phyloP scores from a whole-genome alignment of 2,888 invertebrate genomes.

The Platycheirus rosarum region DNA sequence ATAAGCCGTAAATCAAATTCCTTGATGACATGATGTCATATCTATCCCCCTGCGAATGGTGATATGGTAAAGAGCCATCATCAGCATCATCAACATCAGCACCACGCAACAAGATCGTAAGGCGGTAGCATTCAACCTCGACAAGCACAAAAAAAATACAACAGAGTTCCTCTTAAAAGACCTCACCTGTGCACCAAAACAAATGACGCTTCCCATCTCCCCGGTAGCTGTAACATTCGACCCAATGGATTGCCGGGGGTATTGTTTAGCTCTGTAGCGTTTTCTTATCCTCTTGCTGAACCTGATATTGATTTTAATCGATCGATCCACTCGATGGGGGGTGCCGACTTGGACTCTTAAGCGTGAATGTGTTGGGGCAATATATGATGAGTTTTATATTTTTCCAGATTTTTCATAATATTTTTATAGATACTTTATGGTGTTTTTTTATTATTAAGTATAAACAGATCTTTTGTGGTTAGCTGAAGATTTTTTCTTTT shows the following conservation, averaged over 20 bases:
- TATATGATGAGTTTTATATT: conserved; percentile 50
- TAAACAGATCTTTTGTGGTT: conserved; percentile 39
- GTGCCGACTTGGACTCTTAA: conserved; percentile 31
- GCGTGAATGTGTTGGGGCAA: conserved; percentile 49
- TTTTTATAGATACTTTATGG: conserved; percentile 46
- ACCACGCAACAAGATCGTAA: conserved; percentile 46
- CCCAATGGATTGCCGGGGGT: conserved; percentile 48
- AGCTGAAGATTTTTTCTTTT: neutral
- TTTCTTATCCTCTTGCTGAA: conserved; percentile 47
- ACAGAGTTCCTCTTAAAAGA: conserved; percentile 36
- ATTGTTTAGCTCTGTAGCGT: conserved; percentile 50
- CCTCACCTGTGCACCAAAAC: conserved; percentile 64
- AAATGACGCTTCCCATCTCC: conserved; percentile 49
- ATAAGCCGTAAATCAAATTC: conserved; percentile 76
- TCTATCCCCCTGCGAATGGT: conserved; percentile 51
- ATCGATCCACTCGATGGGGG: conserved; percentile 67
- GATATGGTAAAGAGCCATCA: conserved; percentile 55
- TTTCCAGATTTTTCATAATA: conserved; percentile 47
- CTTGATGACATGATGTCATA: conserved; percentile 76
- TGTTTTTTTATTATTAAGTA: conserved; percentile 32
- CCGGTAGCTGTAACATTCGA: conserved; percentile 70
- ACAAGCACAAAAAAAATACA: conserved; percentile 37
- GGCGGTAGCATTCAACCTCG: conserved; percentile 59
- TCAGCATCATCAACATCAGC: conserved; percentile 35
- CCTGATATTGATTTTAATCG: conserved; percentile 74